A percentile compares a stretch with the other conserved stretches of the same genome.
Conservation (phyloP, 2,888 invertebrate genomes). For the Limnephilus lunatus region DNA sequence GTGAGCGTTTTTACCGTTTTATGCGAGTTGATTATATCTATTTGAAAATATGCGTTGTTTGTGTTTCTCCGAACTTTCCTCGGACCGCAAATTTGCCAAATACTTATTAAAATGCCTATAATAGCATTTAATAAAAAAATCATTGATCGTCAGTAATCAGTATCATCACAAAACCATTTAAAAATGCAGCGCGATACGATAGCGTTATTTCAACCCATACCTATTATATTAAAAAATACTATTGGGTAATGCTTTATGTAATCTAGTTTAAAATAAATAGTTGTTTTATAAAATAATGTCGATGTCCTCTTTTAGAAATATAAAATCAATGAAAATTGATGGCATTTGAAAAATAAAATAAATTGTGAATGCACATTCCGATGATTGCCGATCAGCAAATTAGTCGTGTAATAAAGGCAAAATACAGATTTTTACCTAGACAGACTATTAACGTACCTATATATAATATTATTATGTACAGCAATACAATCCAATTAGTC, state of each 20-base stretch:
- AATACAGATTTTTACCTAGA: neutral
- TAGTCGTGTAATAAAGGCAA: neutral
- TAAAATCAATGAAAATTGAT: neutral
- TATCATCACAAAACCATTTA: neutral
- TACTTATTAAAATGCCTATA: neutral
- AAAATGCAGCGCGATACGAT: neutral
- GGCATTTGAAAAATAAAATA: neutral
- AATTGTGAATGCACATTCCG: neutral
- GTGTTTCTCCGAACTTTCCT: neutral
- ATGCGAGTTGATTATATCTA: neutral
- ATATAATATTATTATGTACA: neutral
- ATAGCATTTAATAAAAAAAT: neutral
- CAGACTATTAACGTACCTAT: neutral
- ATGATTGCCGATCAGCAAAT: neutral
- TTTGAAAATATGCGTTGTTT: neutral
- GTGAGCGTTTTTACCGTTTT: neutral
- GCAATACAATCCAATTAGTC: constrained; percentile 17
- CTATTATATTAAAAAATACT: neutral
- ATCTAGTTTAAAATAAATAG: neutral
- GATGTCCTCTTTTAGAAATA: too few relatives aligned
- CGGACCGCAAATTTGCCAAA: neutral
- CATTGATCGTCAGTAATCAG: neutral
- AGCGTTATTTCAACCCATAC: neutral
- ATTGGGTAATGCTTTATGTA: neutral
- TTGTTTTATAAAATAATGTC: too few relatives aligned